These are phyloP conservation scores for Ochotona princeps DNA, from an alignment of 2,113 vertebrate species.

Conservation along the genomic window DNA sequence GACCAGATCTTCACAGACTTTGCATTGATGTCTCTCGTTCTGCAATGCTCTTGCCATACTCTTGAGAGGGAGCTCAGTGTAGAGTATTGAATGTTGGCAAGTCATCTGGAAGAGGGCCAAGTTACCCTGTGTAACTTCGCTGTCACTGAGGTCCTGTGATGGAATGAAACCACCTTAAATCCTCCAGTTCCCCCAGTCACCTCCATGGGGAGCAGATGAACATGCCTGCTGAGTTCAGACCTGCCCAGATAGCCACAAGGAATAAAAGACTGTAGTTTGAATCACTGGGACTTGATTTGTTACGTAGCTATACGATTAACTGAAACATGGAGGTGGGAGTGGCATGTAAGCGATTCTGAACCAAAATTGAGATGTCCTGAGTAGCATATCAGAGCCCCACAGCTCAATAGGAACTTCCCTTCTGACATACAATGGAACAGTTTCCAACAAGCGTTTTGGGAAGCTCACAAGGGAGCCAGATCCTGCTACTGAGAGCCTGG, in stretches of 20 bases:
- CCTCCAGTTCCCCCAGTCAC: background rate
- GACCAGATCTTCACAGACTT: background rate
- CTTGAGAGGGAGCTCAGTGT: background rate
- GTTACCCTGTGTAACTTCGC: background rate
- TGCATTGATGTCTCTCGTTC: background rate
- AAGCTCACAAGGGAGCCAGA: slow-evolving; percentile 32
- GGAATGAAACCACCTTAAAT: background rate
- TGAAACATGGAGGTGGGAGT: background rate
- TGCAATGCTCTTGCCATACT: background rate
- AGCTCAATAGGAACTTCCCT: background rate
- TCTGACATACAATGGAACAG: background rate
- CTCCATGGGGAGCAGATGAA: background rate
- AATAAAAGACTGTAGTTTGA: background rate
- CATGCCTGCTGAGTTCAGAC: no score
- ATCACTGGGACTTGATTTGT: background rate
- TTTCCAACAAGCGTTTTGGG: background rate
- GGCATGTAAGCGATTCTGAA: background rate
- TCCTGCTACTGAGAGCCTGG: background rate
- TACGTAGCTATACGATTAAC: background rate
- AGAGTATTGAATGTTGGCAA: background rate
- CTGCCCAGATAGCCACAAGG: background rate
- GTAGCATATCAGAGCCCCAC: slow-evolving; percentile 43
- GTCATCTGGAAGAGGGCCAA: background rate
- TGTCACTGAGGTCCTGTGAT: background rate
- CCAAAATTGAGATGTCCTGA: background rate